These are phyloP conservation scores for Drosophila lowei DNA, from an alignment of 1,140 invertebrate species.

Conservation along the genomic window DNA sequence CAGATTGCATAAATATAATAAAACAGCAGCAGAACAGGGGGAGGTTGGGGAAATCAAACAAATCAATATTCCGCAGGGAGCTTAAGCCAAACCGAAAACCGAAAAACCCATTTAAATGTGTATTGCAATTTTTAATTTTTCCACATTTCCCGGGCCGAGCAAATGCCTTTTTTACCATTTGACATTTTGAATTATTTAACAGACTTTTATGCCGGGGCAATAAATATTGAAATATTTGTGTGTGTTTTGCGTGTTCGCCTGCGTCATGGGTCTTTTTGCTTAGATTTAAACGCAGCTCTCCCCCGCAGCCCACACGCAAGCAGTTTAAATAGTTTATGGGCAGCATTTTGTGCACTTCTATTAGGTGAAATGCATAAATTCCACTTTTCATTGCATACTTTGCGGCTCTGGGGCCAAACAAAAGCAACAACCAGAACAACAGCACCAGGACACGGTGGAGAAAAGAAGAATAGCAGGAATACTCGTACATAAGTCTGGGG, in stretches of 20 bases:
- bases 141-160: constrained; percentile 19
- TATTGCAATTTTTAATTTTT: constrained; percentile 31
- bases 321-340: constrained; percentile 56
- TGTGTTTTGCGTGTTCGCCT: constrained; percentile 29
- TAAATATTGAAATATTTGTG: constrained; percentile 54
- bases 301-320: constrained; percentile 16
- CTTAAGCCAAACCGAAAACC: constrained; percentile 5
- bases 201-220: constrained; percentile 21
- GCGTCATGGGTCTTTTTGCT: constrained; percentile 20
- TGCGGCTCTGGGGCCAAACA: constrained; percentile 23
- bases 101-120: constrained; percentile 28
- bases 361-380: constrained; percentile 75
- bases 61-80: constrained; percentile 48
- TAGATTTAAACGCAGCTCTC: constrained; percentile 48
- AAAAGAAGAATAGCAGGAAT: constrained; percentile 30
- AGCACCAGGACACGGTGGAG: not conserved
- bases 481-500: constrained; percentile 39
- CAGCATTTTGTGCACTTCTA: constrained; percentile 47
- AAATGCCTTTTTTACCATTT: constrained; percentile 48
- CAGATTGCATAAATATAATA: constrained; percentile 39
- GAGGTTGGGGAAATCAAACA: constrained; percentile 17
- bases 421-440: not conserved
- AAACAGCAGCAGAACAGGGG: not conserved
- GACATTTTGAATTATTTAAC: constrained; percentile 53
- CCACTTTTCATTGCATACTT: constrained; percentile 61